phyloP scores from a whole-genome alignment of 2,113 vertebrate species.

The Narcine bancroftii region DNA sequence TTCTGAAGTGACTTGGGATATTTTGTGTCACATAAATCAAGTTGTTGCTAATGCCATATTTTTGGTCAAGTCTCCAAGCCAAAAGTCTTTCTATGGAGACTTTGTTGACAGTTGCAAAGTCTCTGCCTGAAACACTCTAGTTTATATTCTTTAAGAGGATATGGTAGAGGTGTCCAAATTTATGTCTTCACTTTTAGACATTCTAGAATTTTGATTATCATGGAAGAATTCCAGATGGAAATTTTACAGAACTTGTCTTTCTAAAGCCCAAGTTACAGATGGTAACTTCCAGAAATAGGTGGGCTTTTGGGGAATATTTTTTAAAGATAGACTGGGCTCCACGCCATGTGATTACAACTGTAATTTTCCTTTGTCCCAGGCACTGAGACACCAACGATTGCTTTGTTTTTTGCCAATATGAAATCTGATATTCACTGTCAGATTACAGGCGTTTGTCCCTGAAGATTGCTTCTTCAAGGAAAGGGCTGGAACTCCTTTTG shows the following conservation, averaged over 20 bases:
- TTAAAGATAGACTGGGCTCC: neutral
- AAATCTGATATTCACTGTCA: neutral
- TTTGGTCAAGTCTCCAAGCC: neutral
- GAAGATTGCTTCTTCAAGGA: neutral
- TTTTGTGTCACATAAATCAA: neutral
- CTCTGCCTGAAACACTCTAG: neutral
- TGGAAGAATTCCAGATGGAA: conserved; percentile 30
- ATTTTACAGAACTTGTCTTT: neutral
- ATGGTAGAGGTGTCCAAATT: neutral
- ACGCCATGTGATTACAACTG: neutral
- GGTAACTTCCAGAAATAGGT: neutral
- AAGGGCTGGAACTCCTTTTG: neutral
- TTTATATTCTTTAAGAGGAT: neutral
- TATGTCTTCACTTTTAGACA: neutral
- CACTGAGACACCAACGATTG: neutral
- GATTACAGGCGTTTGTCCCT: neutral
- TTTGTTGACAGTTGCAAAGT: neutral
- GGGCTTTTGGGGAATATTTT: neutral
- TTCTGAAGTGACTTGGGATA: neutral
- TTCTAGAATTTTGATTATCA: neutral
- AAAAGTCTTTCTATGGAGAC: neutral
- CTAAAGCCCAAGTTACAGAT: neutral
- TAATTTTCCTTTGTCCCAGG: neutral
- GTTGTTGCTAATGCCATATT: neutral
- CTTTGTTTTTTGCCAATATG: neutral